These are phyloP conservation scores for Macroglossus sobrinus DNA, from an alignment of 2,113 vertebrate genomes.

Conservation along the genomic window DNA sequence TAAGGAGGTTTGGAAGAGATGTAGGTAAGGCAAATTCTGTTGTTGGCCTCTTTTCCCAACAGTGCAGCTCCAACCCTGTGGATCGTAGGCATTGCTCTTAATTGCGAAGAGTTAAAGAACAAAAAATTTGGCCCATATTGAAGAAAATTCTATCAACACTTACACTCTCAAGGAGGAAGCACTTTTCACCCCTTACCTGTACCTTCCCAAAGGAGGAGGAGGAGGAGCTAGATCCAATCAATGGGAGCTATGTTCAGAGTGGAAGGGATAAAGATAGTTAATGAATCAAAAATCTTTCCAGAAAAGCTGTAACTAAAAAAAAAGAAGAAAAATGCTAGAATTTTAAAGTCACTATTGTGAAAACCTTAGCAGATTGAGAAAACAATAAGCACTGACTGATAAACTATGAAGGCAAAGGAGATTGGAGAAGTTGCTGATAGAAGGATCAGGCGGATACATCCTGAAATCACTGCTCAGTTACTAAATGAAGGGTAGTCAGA, in stretches of 20 bases:
- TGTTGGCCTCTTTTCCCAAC: background rate
- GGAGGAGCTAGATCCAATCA: background rate
- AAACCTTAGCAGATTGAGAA: background rate
- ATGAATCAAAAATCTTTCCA: background rate
- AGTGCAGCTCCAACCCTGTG: fast-evolving
- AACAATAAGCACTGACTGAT: background rate
- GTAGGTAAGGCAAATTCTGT: background rate
- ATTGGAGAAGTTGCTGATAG: background rate
- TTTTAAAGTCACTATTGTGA: background rate
- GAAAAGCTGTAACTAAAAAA: background rate
- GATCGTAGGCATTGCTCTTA: background rate
- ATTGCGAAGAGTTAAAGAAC: background rate
- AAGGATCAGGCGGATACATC: background rate
- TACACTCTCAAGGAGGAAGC: background rate
- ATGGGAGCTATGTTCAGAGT: background rate
- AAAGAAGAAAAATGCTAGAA: background rate
- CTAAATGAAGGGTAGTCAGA: background rate
- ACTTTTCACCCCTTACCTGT: background rate
- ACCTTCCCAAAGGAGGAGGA: background rate
- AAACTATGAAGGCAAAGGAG: background rate
- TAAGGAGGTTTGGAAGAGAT: background rate
- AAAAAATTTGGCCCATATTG: background rate
- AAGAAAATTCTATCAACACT: background rate
- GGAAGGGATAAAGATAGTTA: background rate
- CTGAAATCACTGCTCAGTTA: background rate